These are phyloP conservation scores for Mizuhopecten yessoensis DNA, from an alignment of 1,140 invertebrate species.

Conservation along the genomic window DNA sequence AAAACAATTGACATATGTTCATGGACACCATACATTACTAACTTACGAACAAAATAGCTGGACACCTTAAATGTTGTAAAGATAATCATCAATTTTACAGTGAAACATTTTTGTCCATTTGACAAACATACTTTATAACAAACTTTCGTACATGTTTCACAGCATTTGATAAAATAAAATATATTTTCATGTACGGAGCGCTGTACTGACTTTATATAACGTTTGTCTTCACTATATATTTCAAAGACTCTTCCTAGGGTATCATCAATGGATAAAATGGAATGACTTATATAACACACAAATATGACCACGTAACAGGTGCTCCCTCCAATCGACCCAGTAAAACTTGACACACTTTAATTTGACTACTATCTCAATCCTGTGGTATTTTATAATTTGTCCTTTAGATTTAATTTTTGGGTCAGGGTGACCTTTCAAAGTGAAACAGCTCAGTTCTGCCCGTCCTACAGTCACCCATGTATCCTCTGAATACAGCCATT, in stretches of 20 bases:
- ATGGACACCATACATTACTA: background rate
- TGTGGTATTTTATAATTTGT: background rate
- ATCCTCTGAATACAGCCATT: background rate
- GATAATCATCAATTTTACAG: background rate
- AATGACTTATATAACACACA: too few relatives aligned
- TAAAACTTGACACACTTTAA: background rate
- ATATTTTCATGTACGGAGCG: too few relatives aligned
- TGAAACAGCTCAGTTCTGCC: conserved; percentile 9
- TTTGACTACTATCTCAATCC: background rate
- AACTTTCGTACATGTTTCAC: too few relatives aligned
- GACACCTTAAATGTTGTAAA: background rate
- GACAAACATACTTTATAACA: too few relatives aligned
- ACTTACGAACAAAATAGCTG: background rate
- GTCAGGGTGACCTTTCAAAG: conserved; percentile 37
- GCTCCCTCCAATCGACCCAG: background rate
- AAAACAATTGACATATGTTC: background rate
- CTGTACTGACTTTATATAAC: too few relatives aligned
- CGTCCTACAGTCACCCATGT: background rate
- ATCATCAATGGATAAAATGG: background rate
- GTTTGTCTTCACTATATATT: too few relatives aligned
- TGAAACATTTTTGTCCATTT: background rate
- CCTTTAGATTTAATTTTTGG: conserved; percentile 35
- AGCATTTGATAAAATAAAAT: too few relatives aligned
- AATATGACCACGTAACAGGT: too few relatives aligned
- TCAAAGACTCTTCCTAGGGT: too few relatives aligned